Conservation (phyloP, 2,888 invertebrate species). For the Amphimallon solstitiale region DNA sequence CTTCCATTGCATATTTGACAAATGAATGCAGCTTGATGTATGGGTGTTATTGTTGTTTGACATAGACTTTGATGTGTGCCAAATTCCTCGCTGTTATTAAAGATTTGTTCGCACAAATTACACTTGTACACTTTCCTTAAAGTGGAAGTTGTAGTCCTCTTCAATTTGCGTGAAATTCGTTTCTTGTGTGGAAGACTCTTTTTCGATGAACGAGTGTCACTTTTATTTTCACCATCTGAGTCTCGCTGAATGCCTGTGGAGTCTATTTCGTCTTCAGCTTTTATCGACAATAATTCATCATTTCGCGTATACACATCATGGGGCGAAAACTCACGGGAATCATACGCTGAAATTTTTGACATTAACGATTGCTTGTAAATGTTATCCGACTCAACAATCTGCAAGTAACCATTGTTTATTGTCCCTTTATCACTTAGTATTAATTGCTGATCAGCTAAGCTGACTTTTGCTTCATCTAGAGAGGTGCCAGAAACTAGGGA, state of each 20-base stretch:
- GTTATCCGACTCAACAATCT: slow-evolving; percentile 57
- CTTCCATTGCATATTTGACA: slow-evolving; percentile 84
- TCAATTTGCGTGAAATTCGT: slow-evolving; percentile 81
- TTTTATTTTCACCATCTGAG: slow-evolving; percentile 58
- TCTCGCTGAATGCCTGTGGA: slow-evolving; percentile 46
- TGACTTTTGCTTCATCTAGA: slow-evolving; percentile 49
- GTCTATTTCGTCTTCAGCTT: slow-evolving; percentile 55
- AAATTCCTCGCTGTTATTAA: slow-evolving; percentile 60
- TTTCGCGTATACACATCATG: slow-evolving; percentile 30
- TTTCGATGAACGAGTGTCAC: slow-evolving; percentile 62
- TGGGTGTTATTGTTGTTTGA: slow-evolving; percentile 59
- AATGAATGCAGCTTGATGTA: slow-evolving; percentile 68
- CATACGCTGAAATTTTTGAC: slow-evolving; percentile 31
- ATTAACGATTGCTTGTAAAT: slow-evolving; percentile 45
- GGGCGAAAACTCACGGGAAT: slow-evolving; percentile 32
- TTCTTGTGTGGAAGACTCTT: slow-evolving; percentile 88
- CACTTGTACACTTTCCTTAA: slow-evolving; percentile 61
- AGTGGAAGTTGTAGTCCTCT: slow-evolving; percentile 64
- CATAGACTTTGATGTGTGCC: slow-evolving; percentile 66
- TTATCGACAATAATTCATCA: slow-evolving; percentile 40
- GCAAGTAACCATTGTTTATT: slow-evolving; percentile 54
- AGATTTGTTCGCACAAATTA: slow-evolving; percentile 63
- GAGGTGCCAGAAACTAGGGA: slow-evolving; percentile 45
- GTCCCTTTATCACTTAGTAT: slow-evolving; percentile 54
- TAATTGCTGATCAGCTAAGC: slow-evolving; percentile 56